Base-by-base conservation (phyloP, 2,888 invertebrate species). In the Elegia similella region DNA sequence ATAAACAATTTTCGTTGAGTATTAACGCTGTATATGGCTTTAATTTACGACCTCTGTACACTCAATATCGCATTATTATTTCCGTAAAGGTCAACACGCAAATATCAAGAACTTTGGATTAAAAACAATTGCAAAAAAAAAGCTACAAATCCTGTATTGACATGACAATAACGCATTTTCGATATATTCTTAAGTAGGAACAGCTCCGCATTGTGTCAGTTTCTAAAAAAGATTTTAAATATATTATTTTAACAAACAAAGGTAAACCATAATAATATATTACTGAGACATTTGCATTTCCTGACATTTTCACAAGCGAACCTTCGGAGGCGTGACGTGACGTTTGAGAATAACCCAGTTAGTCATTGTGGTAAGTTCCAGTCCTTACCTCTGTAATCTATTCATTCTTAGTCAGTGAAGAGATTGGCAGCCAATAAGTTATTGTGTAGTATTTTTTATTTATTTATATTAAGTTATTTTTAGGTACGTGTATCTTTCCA, bases 21-120 rank as follows among this genome's bases (percentile, higher is more conserved):
- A 43, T 54, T 42, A 53, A 13, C 7, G 6, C 13, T 29, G n/a
- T 42, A 15, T 10, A 42, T 5, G 42, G 42, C 13, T 42, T 17
- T 17, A 30, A 44, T 10, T 52, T 42, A 17, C 12, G 6, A 12
- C 6, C 12, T 16, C 46, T n/a, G 46, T 46, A 8, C 17, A n/a
- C 23, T 46, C 17, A 46, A 46, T 29, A 23, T 23, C 46, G 8
- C 12, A 17, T 53, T 17, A 12, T 53, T 42, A 42, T 12, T 10
- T 2, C 34, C 15, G 2, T 52, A 42, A 29, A 53, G 53, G 53
- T 42, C 13, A 53, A 17, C 46, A 23, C 6, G 52, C 17, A 52
- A 52, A 52, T 10, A 50, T 50, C 50, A 50, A 34, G 50, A 13
- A 50, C 15, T 50, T 34, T 17, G 17, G 38, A 38, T 38, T 38